Conservation (phyloP, 2,888 invertebrate genomes). For the Lydus trimaculatus region DNA sequence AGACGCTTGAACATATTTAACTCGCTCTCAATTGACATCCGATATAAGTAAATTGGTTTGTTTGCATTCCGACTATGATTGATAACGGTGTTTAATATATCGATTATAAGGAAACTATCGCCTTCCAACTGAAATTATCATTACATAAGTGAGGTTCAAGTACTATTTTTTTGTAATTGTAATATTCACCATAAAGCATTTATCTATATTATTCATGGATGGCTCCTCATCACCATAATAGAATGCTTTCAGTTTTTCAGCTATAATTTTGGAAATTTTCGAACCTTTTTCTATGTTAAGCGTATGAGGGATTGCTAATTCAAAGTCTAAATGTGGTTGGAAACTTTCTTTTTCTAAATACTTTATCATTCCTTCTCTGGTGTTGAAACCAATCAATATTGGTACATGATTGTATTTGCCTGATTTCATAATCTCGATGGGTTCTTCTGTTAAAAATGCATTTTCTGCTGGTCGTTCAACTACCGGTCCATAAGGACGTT, state of each 20-base stretch:
- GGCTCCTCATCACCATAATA: slow-evolving; percentile 41
- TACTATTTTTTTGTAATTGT: not conserved
- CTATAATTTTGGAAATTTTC: slow-evolving; percentile 47
- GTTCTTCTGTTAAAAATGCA: slow-evolving; percentile 50
- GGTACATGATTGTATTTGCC: slow-evolving; percentile 55
- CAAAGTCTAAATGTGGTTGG: slow-evolving; percentile 32
- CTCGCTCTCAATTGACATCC: slow-evolving; percentile 38
- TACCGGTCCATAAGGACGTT: slow-evolving; percentile 45
- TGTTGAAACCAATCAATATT: slow-evolving; percentile 52
- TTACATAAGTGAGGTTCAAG: no score
- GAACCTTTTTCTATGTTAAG: slow-evolving; percentile 40
- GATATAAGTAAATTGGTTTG: slow-evolving; percentile 41
- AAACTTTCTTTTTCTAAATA: slow-evolving; percentile 43
- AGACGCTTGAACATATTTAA: slow-evolving; percentile 40
- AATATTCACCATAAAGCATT: no score
- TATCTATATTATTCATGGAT: not conserved
- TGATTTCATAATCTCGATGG: slow-evolving; percentile 46
- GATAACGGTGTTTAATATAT: slow-evolving; percentile 32
- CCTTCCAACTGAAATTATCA: slow-evolving; percentile 40
- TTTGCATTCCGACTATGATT: slow-evolving; percentile 32
- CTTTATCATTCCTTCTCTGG: slow-evolving; percentile 52
- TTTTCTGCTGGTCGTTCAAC: slow-evolving; percentile 42
- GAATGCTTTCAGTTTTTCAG: slow-evolving; percentile 55
- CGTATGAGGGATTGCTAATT: slow-evolving; percentile 41
- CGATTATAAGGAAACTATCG: slow-evolving; percentile 40